Percentiles rank a stretch among this genome's conserved stretches.
Conservation (phyloP, 92 coral and sea anemone species). For the Zoanthus gigantus region DNA sequence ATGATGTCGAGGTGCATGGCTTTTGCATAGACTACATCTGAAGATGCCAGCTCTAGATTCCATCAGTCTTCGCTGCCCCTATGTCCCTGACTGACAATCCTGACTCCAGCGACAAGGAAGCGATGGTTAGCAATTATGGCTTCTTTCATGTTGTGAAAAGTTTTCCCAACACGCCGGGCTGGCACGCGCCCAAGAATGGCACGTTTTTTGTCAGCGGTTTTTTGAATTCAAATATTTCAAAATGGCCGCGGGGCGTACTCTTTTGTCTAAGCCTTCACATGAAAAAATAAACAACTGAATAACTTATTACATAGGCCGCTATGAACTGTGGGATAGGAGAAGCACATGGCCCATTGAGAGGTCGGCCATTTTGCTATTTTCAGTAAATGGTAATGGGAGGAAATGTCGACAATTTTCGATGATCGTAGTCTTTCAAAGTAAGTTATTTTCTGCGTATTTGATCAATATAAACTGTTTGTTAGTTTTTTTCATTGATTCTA, state of each 20-base stretch:
- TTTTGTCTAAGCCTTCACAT: constrained; percentile 27
- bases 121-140: no score
- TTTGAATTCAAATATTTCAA: constrained; percentile 31
- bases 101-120: no score
- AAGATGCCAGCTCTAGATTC: no score
- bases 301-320: constrained; percentile 35
- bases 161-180: constrained; percentile 53
- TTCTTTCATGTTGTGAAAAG: no score
- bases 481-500: constrained; percentile 25
- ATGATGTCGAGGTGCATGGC: no score
- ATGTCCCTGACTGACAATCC: no score
- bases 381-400: neutral
- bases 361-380: constrained; percentile 32
- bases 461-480: constrained; percentile 21
- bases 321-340: constrained; percentile 48
- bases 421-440: constrained; percentile 5
- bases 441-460: constrained; percentile 3
- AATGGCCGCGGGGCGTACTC: constrained; percentile 45
- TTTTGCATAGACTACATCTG: no score
- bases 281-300: constrained; percentile 14
- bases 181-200: constrained; percentile 45
- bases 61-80: no score
- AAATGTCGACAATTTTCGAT: constrained; percentile 3
- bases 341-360: constrained; percentile 49
- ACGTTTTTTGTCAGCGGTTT: constrained; percentile 51